Conservation (phyloP, 2,113 vertebrate species). For the Tragelaphus imberbis region DNA sequence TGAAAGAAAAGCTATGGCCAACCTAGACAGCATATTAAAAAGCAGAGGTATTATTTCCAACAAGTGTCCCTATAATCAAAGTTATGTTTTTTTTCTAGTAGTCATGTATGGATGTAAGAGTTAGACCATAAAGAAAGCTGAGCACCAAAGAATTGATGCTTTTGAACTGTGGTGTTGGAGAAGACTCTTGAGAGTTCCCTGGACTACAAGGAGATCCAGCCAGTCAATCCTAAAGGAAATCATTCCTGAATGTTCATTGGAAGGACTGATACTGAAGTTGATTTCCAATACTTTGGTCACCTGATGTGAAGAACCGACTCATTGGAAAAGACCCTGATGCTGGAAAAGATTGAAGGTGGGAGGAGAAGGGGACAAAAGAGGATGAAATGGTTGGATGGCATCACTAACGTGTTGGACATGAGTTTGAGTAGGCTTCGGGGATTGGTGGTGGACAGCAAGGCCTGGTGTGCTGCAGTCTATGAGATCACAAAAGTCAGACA, state of each 20-base stretch:
- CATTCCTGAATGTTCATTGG: not conserved
- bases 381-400: not conserved
- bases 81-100: not conserved
- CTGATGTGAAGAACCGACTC: not conserved
- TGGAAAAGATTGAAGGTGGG: not conserved
- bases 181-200: not conserved
- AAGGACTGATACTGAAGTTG: not conserved
- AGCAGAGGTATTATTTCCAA: not conserved
- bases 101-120: not conserved
- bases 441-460: not conserved
- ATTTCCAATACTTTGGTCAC: not conserved
- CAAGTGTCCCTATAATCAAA: not conserved
- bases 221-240: not conserved
- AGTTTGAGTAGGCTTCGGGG: not conserved
- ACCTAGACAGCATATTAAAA: not conserved
- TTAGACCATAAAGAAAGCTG: not conserved
- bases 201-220: not conserved
- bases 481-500: not conserved
- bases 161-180: not conserved
- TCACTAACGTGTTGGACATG: fast-evolving
- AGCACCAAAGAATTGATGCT: not conserved
- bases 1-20: not conserved
- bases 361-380: not conserved
- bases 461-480: not conserved
- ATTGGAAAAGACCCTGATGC: not conserved